Percentiles rank a stretch among this genome's conserved stretches.
phyloP scores from a whole-genome alignment of 2,888 invertebrate genomes.

The Chironomus tentans region DNA sequence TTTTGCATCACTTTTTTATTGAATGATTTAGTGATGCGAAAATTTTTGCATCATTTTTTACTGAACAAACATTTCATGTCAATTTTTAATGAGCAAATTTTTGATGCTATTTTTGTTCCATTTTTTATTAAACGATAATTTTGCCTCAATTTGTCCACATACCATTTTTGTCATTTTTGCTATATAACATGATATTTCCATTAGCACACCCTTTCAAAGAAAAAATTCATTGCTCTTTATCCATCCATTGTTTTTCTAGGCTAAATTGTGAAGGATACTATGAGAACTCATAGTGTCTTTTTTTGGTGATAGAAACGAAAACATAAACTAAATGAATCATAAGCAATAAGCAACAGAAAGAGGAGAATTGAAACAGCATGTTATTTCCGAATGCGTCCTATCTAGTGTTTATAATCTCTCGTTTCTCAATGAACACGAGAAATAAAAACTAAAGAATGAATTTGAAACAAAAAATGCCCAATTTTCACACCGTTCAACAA shows the following conservation, averaged over 20 bases:
- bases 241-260: neutral
- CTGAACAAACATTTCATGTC: no score
- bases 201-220: no score
- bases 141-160: no score
- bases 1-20: no score
- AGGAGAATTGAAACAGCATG: neutral
- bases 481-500: conserved; percentile 15
- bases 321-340: neutral
- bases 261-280: neutral
- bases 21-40: no score
- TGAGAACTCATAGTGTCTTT: no score
- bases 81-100: no score
- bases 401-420: neutral
- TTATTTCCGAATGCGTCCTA: conserved; percentile 7
- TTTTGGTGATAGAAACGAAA: neutral
- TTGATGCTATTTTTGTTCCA: no score
- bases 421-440: neutral
- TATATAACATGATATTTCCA: no score
- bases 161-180: neutral
- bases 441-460: neutral
- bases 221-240: neutral
- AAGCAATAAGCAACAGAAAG: neutral
- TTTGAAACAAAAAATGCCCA: neutral
- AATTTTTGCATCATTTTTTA: no score
- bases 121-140: no score